Evolutionary conservation across 1,140 invertebrate genomes (phyloP).

Genomic region (Papilio polytes): DNA sequence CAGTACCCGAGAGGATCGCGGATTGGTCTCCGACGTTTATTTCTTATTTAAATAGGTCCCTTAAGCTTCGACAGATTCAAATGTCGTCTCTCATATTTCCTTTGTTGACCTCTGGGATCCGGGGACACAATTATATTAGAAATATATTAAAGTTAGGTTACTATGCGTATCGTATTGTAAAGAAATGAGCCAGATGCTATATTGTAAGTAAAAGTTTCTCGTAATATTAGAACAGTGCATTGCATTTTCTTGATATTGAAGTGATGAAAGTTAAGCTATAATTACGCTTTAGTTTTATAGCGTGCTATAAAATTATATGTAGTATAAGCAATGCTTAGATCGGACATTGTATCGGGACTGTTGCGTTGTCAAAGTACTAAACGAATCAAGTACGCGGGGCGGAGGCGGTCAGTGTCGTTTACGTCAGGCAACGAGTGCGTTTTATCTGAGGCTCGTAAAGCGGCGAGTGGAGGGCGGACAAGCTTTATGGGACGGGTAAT

Average conservation of each 20-base stretch:
- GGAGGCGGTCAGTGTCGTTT: neutral
- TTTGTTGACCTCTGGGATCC: constrained; percentile 8
- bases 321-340: neutral
- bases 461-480: constrained; percentile 11
- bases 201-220: too few species aligned
- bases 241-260: neutral
- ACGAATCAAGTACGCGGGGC: neutral
- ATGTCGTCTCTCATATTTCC: constrained; percentile 22
- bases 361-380: neutral
- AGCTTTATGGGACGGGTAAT: constrained; percentile 14
- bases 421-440: constrained; percentile 10
- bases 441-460: constrained; percentile 19
- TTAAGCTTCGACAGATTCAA: constrained; percentile 24
- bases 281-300: neutral
- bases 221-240: too few species aligned
- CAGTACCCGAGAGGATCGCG: neutral
- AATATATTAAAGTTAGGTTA: neutral
- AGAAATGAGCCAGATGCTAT: neutral
- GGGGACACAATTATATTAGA: constrained; percentile 11
- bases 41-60: constrained; percentile 35
- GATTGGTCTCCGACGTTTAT: constrained; percentile 28
- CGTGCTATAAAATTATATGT: neutral
- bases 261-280: too few species aligned
- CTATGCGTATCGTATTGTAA: neutral
- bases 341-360: neutral